A percentile compares a stretch with the other conserved stretches of the same genome.
Evolutionary conservation across 2,888 invertebrate genomes (phyloP).

Genomic region (Dasysyrphus tricinctus): DNA sequence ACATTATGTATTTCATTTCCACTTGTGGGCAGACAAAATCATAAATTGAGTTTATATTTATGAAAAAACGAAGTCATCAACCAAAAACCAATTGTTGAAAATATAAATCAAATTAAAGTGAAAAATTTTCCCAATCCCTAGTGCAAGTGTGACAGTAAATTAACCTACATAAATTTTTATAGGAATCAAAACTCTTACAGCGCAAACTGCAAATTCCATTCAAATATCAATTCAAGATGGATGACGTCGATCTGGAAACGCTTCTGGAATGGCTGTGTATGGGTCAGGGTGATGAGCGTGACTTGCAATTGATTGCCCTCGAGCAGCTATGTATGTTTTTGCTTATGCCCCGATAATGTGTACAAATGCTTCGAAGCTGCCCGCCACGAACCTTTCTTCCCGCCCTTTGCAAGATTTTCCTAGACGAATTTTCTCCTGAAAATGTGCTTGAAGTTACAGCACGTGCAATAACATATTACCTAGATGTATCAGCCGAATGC

Average conservation of each 20-base stretch:
- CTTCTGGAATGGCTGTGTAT: slow-evolving; percentile 99
- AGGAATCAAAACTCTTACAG: too few species aligned
- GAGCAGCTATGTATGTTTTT: slow-evolving; percentile 99
- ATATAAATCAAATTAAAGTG: too few species aligned
- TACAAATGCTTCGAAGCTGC: slow-evolving; percentile 99
- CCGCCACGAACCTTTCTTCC: slow-evolving; percentile 99
- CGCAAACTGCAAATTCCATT: not conserved
- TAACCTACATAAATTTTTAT: too few species aligned
- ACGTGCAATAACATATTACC: slow-evolving; percentile 98
- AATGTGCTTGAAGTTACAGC: slow-evolving; percentile 99
- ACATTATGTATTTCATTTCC: too few species aligned
- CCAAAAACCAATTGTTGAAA: too few species aligned
- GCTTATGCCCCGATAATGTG: slow-evolving; percentile 99
- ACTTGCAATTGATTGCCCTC: slow-evolving; percentile 99
- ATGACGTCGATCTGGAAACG: slow-evolving; percentile 99
- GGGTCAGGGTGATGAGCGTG: too few species aligned
- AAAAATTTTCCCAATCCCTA: too few species aligned
- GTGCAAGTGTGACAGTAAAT: too few species aligned
- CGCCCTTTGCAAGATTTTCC: slow-evolving; percentile 98
- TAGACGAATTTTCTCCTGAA: slow-evolving; percentile 99
- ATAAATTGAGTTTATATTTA: too few species aligned
- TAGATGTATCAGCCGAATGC: too few species aligned
- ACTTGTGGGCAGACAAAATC: too few species aligned
- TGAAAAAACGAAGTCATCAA: too few species aligned
- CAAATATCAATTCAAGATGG: slow-evolving; percentile 88